phyloP scores from a whole-genome alignment of 2,888 invertebrate species.

The Gortyna flavago region DNA sequence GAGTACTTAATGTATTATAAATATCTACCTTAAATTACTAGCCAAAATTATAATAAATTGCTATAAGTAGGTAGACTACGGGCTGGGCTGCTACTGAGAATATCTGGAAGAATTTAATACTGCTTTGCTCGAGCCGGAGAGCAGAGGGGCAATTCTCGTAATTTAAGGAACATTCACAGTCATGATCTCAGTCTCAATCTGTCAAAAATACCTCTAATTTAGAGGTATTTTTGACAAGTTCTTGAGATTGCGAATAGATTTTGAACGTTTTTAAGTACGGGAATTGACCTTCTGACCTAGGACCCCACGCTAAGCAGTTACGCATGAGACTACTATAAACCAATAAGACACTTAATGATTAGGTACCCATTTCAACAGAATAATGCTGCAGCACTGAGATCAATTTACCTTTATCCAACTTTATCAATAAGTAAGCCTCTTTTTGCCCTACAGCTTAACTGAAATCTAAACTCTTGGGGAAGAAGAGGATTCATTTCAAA shows the following conservation, averaged over 20 bases:
- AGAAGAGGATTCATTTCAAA: slow-evolving; percentile 74
- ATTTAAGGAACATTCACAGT: too few species aligned
- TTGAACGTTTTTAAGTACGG: too few species aligned
- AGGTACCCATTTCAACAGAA: background rate
- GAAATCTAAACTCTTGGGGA: slow-evolving; percentile 70
- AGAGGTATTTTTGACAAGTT: too few species aligned
- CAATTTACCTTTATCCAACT: slow-evolving; percentile 34
- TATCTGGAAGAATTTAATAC: background rate
- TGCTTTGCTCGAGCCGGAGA: background rate
- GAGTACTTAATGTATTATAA: background rate
- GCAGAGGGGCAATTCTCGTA: too few species aligned
- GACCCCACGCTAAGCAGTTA: background rate
- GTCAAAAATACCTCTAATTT: too few species aligned
- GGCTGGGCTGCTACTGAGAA: background rate
- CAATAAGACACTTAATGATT: background rate
- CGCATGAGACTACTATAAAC: background rate
- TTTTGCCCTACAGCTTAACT: slow-evolving; percentile 62
- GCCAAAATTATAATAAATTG: background rate
- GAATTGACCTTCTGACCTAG: background rate
- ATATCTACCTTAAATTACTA: background rate
- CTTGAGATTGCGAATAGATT: too few species aligned
- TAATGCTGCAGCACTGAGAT: slow-evolving; percentile 1
- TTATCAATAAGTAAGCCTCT: slow-evolving; percentile 53
- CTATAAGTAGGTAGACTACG: background rate
- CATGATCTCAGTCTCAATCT: too few species aligned